A percentile compares a stretch with the other conserved stretches of the same genome.
Evolutionary conservation across 1,140 invertebrate species (phyloP).

Genomic region (Zophobas morio): DNA sequence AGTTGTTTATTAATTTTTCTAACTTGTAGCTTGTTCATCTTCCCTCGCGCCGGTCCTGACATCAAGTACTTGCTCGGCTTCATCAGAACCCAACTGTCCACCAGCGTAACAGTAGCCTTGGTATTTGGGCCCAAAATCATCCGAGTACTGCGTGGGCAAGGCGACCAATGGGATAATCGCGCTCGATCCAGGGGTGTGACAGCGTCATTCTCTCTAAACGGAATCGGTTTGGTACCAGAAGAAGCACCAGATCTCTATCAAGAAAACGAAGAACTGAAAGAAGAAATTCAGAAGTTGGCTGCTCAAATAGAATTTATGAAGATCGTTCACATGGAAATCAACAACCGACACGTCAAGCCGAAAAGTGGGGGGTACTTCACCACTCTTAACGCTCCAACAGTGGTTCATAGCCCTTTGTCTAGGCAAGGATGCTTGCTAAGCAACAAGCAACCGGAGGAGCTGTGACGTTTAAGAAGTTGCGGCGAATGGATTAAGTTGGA

Average conservation of each 20-base stretch:
- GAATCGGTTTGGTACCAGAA: constrained; percentile 83
- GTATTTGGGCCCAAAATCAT: constrained; percentile 91
- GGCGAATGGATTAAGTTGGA: constrained; percentile 40
- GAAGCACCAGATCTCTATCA: constrained; percentile 88
- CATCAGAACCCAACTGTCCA: constrained; percentile 88
- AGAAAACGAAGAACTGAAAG: constrained; percentile 93
- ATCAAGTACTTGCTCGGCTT: constrained; percentile 92
- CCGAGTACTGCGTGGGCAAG: constrained; percentile 84
- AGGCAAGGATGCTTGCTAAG: constrained; percentile 66
- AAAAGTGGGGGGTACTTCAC: constrained; percentile 86
- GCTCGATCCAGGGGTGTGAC: constrained; percentile 84
- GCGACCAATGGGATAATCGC: constrained; percentile 89
- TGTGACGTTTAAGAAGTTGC: constrained; percentile 44
- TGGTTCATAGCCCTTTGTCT: constrained; percentile 68
- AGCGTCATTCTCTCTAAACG: constrained; percentile 88
- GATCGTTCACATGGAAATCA: constrained; percentile 92
- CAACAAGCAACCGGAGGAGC: constrained; percentile 62
- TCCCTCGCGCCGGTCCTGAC: constrained; percentile 88
- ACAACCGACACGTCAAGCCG: constrained; percentile 89
- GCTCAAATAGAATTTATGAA: constrained; percentile 94
- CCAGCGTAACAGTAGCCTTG: constrained; percentile 85
- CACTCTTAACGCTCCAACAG: constrained; percentile 67
- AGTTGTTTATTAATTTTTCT: constrained; percentile 14
- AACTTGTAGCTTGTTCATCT: constrained; percentile 82
- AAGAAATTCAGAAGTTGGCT: constrained; percentile 91